Percentiles rank a stretch among this genome's conserved stretches.
Evolutionary conservation across 2,888 invertebrate species (phyloP).

Genomic region (Parelbella ahira): DNA sequence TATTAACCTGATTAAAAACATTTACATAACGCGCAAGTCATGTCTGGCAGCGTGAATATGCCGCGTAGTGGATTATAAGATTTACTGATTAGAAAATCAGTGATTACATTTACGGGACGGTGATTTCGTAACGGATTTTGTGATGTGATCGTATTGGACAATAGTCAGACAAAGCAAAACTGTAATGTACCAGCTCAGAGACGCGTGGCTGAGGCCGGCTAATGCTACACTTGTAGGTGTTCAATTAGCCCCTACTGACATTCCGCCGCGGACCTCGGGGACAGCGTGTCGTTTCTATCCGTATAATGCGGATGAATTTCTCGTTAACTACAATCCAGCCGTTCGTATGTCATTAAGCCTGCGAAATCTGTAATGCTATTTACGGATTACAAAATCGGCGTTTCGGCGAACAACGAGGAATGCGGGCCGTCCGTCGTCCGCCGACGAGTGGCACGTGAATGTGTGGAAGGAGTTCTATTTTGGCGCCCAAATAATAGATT

Average conservation of each 20-base stretch:
- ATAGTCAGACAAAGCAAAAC: slow-evolving; percentile 29
- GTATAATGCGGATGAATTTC: slow-evolving; percentile 13
- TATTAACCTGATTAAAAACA: too few relatives aligned
- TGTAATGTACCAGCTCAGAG: slow-evolving; percentile 34
- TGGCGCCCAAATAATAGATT: too few relatives aligned
- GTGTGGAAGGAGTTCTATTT: slow-evolving; percentile 2
- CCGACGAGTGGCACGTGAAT: slow-evolving; percentile 10
- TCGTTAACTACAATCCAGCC: slow-evolving; percentile 8
- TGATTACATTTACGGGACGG: slow-evolving; percentile 13
- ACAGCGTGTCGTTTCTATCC: slow-evolving; percentile 35
- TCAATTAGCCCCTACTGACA: slow-evolving; percentile 70
- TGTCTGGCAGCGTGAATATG: too few relatives aligned
- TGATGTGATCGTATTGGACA: slow-evolving; percentile 33
- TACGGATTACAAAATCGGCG: slow-evolving; percentile 18
- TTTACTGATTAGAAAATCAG: slow-evolving; percentile 5
- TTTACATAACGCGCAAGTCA: too few relatives aligned
- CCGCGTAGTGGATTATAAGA: neutral
- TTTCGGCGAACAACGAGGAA: slow-evolving; percentile 10
- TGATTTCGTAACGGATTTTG: slow-evolving; percentile 43
- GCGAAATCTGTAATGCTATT: slow-evolving; percentile 25
- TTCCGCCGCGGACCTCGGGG: slow-evolving; percentile 43
- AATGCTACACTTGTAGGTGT: slow-evolving; percentile 57
- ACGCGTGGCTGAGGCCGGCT: slow-evolving; percentile 43
- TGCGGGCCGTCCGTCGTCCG: slow-evolving; percentile 11
- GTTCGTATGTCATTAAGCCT: slow-evolving; percentile 14